Percentiles rank a stretch among this genome's conserved stretches.
phyloP scores from a whole-genome alignment of 2,113 vertebrate genomes.

The Sula dactylatra region DNA sequence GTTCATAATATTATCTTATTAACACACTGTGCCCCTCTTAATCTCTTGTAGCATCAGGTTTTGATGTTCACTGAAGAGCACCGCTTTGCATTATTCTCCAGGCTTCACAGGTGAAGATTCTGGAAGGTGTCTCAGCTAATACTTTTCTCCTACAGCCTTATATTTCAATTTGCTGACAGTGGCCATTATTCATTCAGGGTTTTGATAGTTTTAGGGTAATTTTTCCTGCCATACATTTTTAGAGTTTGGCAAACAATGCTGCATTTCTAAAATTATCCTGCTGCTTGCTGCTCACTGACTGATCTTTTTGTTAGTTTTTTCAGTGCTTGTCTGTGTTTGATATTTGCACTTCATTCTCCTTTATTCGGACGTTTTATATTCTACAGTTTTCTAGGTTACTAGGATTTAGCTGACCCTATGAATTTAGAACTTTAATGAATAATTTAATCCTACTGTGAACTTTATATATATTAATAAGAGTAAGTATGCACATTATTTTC shows the following conservation, averaged over 20 bases:
- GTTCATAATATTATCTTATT: neutral
- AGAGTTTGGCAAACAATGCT: neutral
- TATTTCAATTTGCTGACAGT: neutral
- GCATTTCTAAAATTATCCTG: neutral
- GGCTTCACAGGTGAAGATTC: neutral
- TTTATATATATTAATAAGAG: neutral
- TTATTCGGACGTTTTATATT: neutral
- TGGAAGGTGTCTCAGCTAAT: neutral
- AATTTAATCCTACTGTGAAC: neutral
- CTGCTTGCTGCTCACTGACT: neutral
- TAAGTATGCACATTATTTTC: neutral
- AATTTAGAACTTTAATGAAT: neutral
- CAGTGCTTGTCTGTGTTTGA: neutral
- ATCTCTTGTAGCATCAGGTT: neutral
- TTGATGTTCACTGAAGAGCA: neutral
- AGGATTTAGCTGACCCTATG: neutral
- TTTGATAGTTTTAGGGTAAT: neutral
- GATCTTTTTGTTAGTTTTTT: neutral
- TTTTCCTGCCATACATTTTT: neutral
- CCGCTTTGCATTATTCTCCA: neutral
- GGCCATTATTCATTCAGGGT: neutral
- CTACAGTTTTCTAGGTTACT: neutral
- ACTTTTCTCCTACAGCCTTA: neutral
- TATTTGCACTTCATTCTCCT: neutral
- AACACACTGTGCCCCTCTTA: neutral